A percentile compares a stretch with the other conserved stretches of the same genome.
phyloP scores from a whole-genome alignment of 2,113 vertebrate genomes.

The Scomber colias region DNA sequence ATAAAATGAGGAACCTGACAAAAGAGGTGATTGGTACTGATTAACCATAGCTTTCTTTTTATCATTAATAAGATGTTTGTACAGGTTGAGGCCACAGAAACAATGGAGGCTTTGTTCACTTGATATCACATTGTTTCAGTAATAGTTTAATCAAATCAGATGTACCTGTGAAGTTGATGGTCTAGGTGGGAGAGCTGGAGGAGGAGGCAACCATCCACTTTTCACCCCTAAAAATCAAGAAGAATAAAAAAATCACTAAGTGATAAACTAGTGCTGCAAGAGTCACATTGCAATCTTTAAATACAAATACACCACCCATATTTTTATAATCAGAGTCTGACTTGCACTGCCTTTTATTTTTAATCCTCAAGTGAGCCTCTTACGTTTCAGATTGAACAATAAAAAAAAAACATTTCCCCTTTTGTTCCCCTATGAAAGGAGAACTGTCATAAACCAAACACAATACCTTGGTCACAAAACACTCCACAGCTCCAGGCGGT shows the following conservation, averaged over 20 bases:
- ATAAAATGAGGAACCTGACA: constrained; percentile 76
- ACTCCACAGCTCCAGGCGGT: background rate
- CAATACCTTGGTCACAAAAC: background rate
- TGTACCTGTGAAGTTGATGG: constrained; percentile 90
- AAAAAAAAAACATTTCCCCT: constrained; percentile 35
- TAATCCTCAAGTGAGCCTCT: constrained; percentile 2
- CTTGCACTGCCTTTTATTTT: no score
- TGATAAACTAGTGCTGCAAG: background rate
- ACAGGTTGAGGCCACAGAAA: background rate
- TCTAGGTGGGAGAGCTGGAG: constrained; percentile 93
- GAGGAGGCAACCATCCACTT: constrained; percentile 88
- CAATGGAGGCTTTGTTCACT: constrained; percentile 6
- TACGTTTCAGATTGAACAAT: constrained; percentile 26
- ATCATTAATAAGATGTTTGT: background rate
- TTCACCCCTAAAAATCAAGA: constrained; percentile 81
- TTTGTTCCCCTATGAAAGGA: constrained; percentile 24
- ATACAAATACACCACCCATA: no score
- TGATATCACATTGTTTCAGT: background rate
- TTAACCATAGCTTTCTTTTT: background rate
- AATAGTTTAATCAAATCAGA: background rate
- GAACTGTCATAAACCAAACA: constrained; percentile 19
- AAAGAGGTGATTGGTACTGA: background rate
- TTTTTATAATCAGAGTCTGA: no score
- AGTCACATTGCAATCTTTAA: no score
- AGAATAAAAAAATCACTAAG: background rate